Evolutionary conservation across 1,140 invertebrate genomes (phyloP).

Genomic region (Nasonia vitripennis): DNA sequence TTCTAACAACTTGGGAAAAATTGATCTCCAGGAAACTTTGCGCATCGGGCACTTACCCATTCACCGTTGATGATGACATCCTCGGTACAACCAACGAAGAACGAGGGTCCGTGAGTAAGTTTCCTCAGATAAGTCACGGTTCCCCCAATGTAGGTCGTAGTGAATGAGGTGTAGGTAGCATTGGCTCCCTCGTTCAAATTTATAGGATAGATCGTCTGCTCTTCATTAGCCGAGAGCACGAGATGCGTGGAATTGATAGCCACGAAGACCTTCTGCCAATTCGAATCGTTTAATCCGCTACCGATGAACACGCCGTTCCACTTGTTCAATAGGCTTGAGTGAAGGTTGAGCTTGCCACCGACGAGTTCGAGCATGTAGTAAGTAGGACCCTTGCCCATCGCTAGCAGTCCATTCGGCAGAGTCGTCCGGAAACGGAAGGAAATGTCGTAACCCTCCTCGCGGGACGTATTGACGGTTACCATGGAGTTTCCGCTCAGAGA

Average conservation of each 20-base stretch:
- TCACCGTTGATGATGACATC: conserved; percentile 91
- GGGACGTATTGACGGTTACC: conserved; percentile 84
- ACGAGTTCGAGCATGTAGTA: conserved; percentile 89
- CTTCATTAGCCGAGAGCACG: conserved; percentile 89
- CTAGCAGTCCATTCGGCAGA: conserved; percentile 88
- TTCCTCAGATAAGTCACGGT: conserved; percentile 81
- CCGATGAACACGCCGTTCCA: conserved; percentile 93
- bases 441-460: conserved; percentile 91
- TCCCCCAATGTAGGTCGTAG: conserved; percentile 86
- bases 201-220: conserved; percentile 92
- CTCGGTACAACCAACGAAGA: conserved; percentile 93
- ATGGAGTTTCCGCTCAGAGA: conserved; percentile 87
- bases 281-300: conserved; percentile 87
- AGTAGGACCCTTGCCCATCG: conserved; percentile 87
- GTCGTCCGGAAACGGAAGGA: conserved; percentile 94
- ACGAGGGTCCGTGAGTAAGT: conserved; percentile 82
- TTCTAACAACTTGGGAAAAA: not conserved
- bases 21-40: no score
- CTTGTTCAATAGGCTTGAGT: conserved; percentile 90
- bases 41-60: conserved; percentile 76
- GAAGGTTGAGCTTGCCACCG: conserved; percentile 88
- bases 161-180: conserved; percentile 85
- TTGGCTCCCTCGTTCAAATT: conserved; percentile 84
- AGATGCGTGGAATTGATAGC: conserved; percentile 90
- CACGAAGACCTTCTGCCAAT: conserved; percentile 92